A percentile compares a stretch with the other conserved stretches of the same genome.
Conservation (phyloP, 2,797 vertebrate species). For the Coreius guichenoti region DNA sequence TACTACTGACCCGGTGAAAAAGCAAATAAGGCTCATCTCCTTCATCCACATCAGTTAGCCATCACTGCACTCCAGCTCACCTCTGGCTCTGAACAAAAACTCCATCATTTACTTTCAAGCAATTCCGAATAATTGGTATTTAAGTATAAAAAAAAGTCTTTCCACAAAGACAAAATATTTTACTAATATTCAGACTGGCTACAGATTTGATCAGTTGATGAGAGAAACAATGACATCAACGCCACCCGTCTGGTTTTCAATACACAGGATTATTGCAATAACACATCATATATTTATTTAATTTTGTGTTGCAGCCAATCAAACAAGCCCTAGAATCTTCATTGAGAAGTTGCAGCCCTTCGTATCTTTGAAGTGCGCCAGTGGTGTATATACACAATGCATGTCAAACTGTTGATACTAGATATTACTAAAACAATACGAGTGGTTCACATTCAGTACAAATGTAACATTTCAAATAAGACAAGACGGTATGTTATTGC, state of each 20-base stretch:
- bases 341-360: conserved; percentile 45
- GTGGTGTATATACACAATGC: conserved; percentile 68
- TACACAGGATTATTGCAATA: conserved; percentile 30
- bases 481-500: conserved; percentile 41
- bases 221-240: conserved; percentile 15
- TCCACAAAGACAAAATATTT: not conserved
- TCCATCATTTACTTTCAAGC: conserved; percentile 27
- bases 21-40: conserved; percentile 29
- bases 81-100: conserved; percentile 4
- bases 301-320: conserved; percentile 40
- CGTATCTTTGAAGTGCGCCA: conserved; percentile 61
- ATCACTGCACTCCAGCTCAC: conserved; percentile 22
- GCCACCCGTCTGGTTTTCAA: not conserved
- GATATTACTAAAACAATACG: conserved; percentile 53
- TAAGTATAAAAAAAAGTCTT: not conserved
- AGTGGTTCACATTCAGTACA: conserved; percentile 50
- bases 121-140: conserved; percentile 20
- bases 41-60: conserved; percentile 43
- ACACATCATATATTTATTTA: conserved; percentile 15
- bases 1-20: conserved; percentile 29
- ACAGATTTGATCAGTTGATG: not conserved
- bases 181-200: not conserved
- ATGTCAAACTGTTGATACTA: conserved; percentile 42
- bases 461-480: conserved; percentile 21
- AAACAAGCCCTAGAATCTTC: conserved; percentile 3